Percentiles rank a stretch among this genome's conserved stretches.
Evolutionary conservation across 2,113 vertebrate species (phyloP).

Genomic region (Calidris pygmaea): DNA sequence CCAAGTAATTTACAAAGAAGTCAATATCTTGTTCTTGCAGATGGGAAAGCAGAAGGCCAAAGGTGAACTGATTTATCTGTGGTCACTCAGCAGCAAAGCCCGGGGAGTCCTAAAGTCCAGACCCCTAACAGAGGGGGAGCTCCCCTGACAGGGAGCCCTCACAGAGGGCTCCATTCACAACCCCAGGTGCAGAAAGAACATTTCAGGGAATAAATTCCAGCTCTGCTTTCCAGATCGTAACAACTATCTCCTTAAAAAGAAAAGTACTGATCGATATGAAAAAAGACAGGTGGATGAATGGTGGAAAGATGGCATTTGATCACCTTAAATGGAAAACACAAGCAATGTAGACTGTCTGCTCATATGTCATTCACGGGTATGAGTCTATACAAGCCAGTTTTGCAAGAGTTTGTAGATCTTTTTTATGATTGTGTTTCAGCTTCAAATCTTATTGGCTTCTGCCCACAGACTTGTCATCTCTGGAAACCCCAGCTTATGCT

Average conservation of each 20-base stretch:
- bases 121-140: not conserved
- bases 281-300: not conserved
- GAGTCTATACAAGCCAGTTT: conserved; percentile 49
- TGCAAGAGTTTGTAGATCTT: conserved; percentile 41
- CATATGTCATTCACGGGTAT: conserved; percentile 13
- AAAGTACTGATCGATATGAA: not conserved
- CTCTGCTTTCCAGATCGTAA: not conserved
- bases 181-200: not conserved
- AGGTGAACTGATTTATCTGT: not conserved
- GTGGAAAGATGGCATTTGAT: not conserved
- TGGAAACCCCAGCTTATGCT: conserved; percentile 2
- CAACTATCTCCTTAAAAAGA: not conserved
- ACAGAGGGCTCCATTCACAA: not conserved
- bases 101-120: not conserved
- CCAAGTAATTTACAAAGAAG: not conserved
- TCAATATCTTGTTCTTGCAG: not conserved
- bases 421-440: conserved; percentile 1
- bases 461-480: conserved; percentile 37
- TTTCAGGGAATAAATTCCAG: not conserved
- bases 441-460: conserved; percentile 23
- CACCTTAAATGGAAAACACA: conserved; percentile 52
- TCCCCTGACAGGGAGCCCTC: not conserved
- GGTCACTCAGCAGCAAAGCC: not conserved
- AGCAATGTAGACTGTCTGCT: not conserved
- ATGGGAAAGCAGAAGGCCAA: not conserved